phyloP scores from a whole-genome alignment of 2,888 invertebrate genomes.

The Hartigia nigra region DNA sequence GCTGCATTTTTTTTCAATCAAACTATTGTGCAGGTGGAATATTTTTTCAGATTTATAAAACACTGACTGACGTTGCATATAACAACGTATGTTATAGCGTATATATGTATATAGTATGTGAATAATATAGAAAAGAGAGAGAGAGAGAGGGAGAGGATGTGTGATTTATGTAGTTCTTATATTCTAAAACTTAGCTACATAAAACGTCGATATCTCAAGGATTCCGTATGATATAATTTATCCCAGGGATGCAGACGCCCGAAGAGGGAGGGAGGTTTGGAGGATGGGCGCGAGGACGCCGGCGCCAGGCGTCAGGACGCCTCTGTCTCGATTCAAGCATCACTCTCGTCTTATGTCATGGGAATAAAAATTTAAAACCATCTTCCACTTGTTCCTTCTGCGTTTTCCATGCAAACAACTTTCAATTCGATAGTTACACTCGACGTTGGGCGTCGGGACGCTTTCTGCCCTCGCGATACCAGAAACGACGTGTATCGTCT shows the following conservation, averaged over 20 bases:
- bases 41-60: no score
- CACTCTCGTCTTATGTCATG: constrained; percentile 5
- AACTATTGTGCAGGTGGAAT: no score
- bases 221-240: constrained; percentile 19
- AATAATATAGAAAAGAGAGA: background rate
- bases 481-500: no score
- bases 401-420: background rate
- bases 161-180: constrained; percentile 26
- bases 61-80: no score
- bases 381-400: constrained; percentile 1
- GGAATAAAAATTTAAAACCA: constrained; percentile 1
- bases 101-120: background rate
- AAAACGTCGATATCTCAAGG: constrained; percentile 26
- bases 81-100: no score
- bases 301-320: constrained; percentile 24
- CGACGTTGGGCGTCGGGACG: no score
- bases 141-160: background rate
- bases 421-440: no score
- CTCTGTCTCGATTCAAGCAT: constrained; percentile 13
- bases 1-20: no score
- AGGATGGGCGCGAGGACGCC: background rate
- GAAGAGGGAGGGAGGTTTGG: constrained; percentile 4
- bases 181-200: constrained; percentile 24
- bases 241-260: constrained; percentile 17
- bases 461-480: no score